These are phyloP conservation scores for Drosophila hamatofila DNA, from an alignment of 2,888 invertebrate genomes.

Conservation along the genomic window DNA sequence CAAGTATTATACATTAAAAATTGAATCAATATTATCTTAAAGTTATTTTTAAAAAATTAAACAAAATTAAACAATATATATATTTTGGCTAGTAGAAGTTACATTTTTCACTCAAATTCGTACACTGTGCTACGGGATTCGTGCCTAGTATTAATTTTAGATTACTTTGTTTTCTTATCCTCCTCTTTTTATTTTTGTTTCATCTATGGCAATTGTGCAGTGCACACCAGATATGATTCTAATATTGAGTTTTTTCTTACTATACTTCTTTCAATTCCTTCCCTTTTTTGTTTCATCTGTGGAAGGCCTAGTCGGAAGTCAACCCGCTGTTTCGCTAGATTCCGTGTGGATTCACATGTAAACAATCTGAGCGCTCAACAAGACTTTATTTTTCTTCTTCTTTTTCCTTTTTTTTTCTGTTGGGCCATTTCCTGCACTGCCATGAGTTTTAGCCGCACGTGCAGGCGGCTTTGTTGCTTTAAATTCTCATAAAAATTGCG, in stretches of 20 bases:
- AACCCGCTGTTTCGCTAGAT: constrained; percentile 20
- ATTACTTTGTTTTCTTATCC: not conserved
- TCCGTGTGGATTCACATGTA: constrained; percentile 41
- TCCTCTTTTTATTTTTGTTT: not conserved
- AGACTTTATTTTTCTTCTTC: not conserved
- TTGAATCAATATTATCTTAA: too few relatives aligned
- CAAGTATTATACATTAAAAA: too few relatives aligned
- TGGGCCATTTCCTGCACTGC: not conserved
- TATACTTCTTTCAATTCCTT: constrained; percentile 1
- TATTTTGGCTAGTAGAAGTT: too few relatives aligned
- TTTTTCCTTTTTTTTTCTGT: not conserved
- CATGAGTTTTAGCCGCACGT: constrained; percentile 9
- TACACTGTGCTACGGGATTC: constrained; percentile 16
- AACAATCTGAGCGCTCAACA: constrained; percentile 31
- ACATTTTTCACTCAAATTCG: not conserved
- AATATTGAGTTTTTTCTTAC: not conserved
- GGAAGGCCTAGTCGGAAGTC: constrained; percentile 24
- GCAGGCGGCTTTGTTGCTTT: constrained; percentile 19
- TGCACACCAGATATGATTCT: constrained; percentile 24
- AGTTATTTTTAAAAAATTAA: too few relatives aligned
- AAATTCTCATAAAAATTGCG: constrained; percentile 31
- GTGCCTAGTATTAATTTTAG: not conserved
- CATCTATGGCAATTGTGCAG: not conserved
- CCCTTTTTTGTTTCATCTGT: constrained; percentile 10
- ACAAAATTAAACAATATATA: too few relatives aligned